Evolutionary conservation across 2,113 vertebrate genomes (phyloP).

Genomic region (Toxostoma redivivum): DNA sequence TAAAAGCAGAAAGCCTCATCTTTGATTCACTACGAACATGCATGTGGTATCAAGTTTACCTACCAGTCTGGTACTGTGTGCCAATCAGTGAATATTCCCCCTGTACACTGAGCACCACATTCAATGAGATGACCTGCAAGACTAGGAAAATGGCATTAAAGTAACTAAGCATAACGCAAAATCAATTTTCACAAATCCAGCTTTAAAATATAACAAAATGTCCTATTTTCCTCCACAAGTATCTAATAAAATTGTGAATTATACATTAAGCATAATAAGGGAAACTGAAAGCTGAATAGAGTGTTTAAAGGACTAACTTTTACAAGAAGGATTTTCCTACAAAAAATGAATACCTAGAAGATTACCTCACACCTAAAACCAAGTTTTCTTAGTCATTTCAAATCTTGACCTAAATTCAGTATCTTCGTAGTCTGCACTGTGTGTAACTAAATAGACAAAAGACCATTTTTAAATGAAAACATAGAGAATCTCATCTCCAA

Average conservation of each 20-base stretch:
- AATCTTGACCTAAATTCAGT: neutral
- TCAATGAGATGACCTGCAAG: constrained; percentile 87
- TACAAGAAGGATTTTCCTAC: neutral
- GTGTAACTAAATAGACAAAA: neutral
- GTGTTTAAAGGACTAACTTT: neutral
- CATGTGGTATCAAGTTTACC: neutral
- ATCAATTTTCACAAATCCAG: neutral
- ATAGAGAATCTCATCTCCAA: neutral
- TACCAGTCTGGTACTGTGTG: constrained; percentile 83
- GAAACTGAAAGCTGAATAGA: neutral
- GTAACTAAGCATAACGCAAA: neutral
- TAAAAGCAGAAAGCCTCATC: neutral
- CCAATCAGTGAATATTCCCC: constrained; percentile 90
- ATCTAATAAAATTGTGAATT: neutral
- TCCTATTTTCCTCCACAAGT: neutral
- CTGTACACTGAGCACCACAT: constrained; percentile 85
- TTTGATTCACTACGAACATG: neutral
- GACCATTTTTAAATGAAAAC: neutral
- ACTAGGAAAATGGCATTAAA: constrained; percentile 52
- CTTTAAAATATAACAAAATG: neutral
- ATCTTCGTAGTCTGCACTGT: neutral
- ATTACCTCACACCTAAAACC: neutral
- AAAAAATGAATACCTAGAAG: neutral
- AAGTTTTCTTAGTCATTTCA: neutral
- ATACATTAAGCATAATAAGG: neutral